These are phyloP conservation scores for Dolomedes plantarius DNA, from an alignment of 2,888 invertebrate species.

Conservation along the genomic window DNA sequence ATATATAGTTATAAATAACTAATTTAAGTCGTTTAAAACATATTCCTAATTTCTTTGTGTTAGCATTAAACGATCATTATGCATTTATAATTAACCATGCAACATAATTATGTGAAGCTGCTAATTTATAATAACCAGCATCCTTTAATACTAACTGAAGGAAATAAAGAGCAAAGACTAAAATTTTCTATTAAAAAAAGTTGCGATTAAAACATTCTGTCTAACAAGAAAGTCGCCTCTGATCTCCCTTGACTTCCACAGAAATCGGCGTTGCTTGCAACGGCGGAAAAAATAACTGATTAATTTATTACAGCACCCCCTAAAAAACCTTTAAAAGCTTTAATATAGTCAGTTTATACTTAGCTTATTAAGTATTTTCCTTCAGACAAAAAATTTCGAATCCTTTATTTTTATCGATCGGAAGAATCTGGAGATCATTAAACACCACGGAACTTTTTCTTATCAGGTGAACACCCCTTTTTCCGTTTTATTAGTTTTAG, in stretches of 20 bases:
- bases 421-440: background rate
- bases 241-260: background rate
- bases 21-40: too few species aligned
- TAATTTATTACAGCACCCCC: background rate
- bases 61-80: too few species aligned
- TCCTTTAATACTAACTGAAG: too few species aligned
- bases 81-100: too few species aligned
- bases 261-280: background rate
- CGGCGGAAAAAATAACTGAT: too few species aligned
- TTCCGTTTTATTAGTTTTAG: background rate
- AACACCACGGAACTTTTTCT: background rate
- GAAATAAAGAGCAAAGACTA: too few species aligned
- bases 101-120: too few species aligned
- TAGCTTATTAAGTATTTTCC: slow-evolving; percentile 1
- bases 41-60: too few species aligned
- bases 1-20: too few species aligned
- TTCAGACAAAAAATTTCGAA: background rate
- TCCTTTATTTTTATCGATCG: slow-evolving; percentile 9
- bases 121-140: too few species aligned
- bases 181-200: background rate
- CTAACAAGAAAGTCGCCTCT: background rate
- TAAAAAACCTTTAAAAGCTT: background rate
- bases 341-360: slow-evolving; percentile 2
- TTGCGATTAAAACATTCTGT: background rate
- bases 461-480: slow-evolving; percentile 14